Evolutionary conservation across 2,113 vertebrate species (phyloP).

Genomic region (Meriones unguiculatus): DNA sequence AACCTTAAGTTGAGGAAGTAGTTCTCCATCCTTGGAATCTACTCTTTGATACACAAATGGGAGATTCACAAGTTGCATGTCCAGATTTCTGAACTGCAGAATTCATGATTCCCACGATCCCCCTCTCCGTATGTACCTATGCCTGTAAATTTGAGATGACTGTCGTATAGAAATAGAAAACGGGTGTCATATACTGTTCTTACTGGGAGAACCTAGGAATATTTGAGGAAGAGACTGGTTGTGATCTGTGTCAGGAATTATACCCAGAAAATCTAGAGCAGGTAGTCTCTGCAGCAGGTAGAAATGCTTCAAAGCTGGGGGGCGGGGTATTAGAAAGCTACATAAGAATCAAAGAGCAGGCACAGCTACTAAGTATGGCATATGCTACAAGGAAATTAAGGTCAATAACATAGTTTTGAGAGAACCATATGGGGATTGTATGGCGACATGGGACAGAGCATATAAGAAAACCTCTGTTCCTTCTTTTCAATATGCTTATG

Average conservation of each 20-base stretch:
- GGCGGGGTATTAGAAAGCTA: neutral
- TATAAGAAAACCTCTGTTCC: neutral
- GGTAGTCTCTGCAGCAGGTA: neutral
- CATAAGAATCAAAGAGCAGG: neutral
- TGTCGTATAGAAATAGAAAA: neutral
- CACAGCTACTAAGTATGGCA: neutral
- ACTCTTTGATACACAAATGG: neutral
- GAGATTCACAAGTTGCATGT: neutral
- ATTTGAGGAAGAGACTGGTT: neutral
- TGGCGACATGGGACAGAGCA: neutral
- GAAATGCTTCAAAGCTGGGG: neutral
- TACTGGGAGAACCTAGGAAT: neutral
- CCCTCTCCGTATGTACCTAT: too few species aligned
- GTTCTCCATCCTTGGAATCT: neutral
- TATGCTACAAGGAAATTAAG: conserved; percentile 19
- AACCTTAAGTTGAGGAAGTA: neutral
- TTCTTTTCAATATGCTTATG: neutral
- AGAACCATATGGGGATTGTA: neutral
- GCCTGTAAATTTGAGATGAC: neutral
- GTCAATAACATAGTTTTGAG: neutral
- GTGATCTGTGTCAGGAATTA: neutral
- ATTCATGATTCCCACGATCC: neutral
- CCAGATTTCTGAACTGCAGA: neutral
- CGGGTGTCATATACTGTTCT: neutral
- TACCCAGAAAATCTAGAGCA: neutral